Base-by-base conservation (phyloP, 2,888 invertebrate species). In the Autographa pulchrina region DNA sequence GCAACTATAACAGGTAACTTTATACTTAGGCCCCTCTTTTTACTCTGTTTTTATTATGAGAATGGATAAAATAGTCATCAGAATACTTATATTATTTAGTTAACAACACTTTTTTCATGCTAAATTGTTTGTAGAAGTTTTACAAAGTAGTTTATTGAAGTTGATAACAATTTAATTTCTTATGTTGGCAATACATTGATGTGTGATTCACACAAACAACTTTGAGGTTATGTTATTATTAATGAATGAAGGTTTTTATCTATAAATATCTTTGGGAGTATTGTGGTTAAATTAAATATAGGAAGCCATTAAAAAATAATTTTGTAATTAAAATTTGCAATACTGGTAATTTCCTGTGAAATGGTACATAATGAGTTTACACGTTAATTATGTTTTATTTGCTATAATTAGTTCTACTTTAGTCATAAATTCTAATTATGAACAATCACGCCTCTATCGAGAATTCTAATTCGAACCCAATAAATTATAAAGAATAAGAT, bases 1-100 rank as follows among this genome's bases (percentile, higher is more conserved):
- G 93, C 92, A 80, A 88, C 91, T 85, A 88, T 95, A 92, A 89
- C 96, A 96, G 96, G 96, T 96, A 95, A 90, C 82, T 88, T 91
- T 56, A 62, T 73, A 65, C 8, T 65, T 25, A 59, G 63, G 68
- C 16, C 48, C 9, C 52, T 62, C 59, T 56, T 67, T 65, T 31
- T 54, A 35, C 25, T 31, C 67, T 66, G 54, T 63, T 62, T 74
- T 62, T 0, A 61, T 59, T 62, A 20, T 48, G 18, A 43, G 32
- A 61, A 9, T 38, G 41, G 16, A 41, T 18, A 54, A 31, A 14
- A 61, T 0, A 59, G 14, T 32, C 58, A 54, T 8, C 31, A 20
- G 13, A 59, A 32, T 32, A 35, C 32, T 25, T 7, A 48, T 38
- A 48, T 31, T 58, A 48, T 4, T 31, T 31, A 35, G 0, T 41